phyloP scores from a whole-genome alignment of 2,797 vertebrate species.

The Hippoglossus hippoglossus region DNA sequence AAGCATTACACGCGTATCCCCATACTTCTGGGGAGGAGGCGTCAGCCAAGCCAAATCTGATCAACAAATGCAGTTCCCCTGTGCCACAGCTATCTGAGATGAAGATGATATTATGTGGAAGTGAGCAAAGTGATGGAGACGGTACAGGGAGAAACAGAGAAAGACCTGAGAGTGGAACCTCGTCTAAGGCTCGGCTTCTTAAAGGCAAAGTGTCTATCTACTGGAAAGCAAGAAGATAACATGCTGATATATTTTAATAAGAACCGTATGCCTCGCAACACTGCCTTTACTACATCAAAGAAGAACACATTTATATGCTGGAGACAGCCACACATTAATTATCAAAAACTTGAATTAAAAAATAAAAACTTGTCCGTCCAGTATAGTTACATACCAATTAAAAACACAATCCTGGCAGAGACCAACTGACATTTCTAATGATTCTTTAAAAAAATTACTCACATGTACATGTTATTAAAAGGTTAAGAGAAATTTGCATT shows the following conservation, averaged over 20 bases:
- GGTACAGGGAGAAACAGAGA: conserved; percentile 70
- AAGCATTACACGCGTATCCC: conserved; percentile 89
- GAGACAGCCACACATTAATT: conserved; percentile 66
- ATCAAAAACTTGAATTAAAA: conserved; percentile 66
- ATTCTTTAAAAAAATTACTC: conserved; percentile 66
- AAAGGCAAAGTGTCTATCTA: conserved; percentile 70
- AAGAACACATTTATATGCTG: conserved; percentile 59
- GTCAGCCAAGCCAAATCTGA: conserved; percentile 95
- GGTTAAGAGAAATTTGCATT: conserved; percentile 77
- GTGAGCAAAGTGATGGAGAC: conserved; percentile 94
- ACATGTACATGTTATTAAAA: conserved; percentile 73
- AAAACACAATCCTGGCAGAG: conserved; percentile 69
- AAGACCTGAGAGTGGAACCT: conserved; percentile 85
- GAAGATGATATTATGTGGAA: conserved; percentile 97
- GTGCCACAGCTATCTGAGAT: conserved; percentile 94
- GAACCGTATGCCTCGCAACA: conserved; percentile 48
- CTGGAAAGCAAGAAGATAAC: conserved; percentile 52
- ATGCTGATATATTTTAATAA: conserved; percentile 56
- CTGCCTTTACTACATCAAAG: conserved; percentile 67
- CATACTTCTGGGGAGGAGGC: conserved; percentile 88
- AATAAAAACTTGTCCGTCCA: conserved; percentile 56
- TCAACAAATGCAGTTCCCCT: conserved; percentile 94
- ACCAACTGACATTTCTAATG: conserved; percentile 65
- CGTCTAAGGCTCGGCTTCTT: conserved; percentile 78
- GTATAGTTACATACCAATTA: conserved; percentile 72